A percentile compares a stretch with the other conserved stretches of the same genome.
These are phyloP conservation scores for Diachasmimorpha longicaudata DNA, from an alignment of 1,140 invertebrate genomes.

Conservation along the genomic window DNA sequence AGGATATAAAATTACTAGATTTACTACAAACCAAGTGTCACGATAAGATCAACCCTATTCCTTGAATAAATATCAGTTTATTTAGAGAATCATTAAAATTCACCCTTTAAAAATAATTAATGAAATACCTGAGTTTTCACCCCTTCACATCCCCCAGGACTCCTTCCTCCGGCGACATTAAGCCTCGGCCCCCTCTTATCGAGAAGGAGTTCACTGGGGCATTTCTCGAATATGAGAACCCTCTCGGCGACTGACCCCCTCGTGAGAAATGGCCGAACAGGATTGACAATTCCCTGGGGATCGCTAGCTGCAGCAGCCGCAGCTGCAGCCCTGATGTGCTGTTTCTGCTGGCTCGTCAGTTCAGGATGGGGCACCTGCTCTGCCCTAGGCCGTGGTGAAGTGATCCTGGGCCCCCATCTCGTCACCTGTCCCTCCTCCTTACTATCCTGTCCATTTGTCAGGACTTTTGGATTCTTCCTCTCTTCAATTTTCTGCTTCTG, in stretches of 20 bases:
- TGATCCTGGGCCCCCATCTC: constrained; percentile 54
- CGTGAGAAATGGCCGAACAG: constrained; percentile 85
- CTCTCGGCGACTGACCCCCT: constrained; percentile 90
- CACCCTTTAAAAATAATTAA: background rate
- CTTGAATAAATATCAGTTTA: no score
- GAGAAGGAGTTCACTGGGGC: constrained; percentile 79
- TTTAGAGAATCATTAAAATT: no score
- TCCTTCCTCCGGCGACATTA: constrained; percentile 68
- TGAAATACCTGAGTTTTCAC: background rate
- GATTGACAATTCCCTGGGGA: constrained; percentile 54
- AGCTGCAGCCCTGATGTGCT: constrained; percentile 64
- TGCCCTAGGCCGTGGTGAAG: constrained; percentile 46
- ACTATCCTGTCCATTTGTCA: constrained; percentile 39
- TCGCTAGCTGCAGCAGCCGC: constrained; percentile 35
- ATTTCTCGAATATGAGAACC: constrained; percentile 90
- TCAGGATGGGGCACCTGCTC: constrained; percentile 72
- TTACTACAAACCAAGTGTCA: no score
- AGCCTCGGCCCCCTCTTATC: constrained; percentile 68
- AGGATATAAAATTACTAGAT: no score
- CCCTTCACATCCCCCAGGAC: constrained; percentile 40
- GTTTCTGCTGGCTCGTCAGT: constrained; percentile 70
- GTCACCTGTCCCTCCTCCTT: constrained; percentile 53
- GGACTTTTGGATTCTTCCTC: constrained; percentile 47
- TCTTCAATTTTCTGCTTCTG: constrained; percentile 65
- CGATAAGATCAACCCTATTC: no score